phyloP scores from a whole-genome alignment of 2,888 invertebrate species.

The Melanargia galathea region DNA sequence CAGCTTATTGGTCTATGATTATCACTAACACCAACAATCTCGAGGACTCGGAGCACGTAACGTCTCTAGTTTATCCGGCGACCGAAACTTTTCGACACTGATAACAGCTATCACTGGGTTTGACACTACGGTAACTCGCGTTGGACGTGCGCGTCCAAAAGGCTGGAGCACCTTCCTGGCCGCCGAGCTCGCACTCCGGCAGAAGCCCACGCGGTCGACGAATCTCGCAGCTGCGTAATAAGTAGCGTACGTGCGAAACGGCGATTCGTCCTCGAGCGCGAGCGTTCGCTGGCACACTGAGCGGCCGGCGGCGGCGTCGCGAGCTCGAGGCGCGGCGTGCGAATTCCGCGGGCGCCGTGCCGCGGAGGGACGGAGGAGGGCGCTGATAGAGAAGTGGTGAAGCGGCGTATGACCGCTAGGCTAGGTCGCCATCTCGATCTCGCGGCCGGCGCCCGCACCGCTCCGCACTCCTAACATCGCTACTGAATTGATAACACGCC shows the following conservation, averaged over 20 bases:
- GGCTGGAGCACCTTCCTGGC: constrained; percentile 31
- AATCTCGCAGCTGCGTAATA: constrained; percentile 78
- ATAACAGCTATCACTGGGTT: constrained; percentile 69
- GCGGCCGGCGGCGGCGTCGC: constrained; percentile 58
- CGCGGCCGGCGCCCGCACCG: constrained; percentile 48
- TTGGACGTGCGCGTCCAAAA: constrained; percentile 21
- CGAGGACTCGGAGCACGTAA: constrained; percentile 42
- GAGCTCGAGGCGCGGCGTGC: constrained; percentile 72
- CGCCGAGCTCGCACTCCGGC: constrained; percentile 22
- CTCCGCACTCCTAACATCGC: constrained; percentile 44
- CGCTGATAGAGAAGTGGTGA: constrained; percentile 68
- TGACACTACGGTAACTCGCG: constrained; percentile 33
- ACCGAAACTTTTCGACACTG: constrained; percentile 73
- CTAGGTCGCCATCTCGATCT: constrained; percentile 54
- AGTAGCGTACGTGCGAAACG: constrained; percentile 62
- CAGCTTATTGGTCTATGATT: constrained; percentile 65
- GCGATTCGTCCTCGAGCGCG: constrained; percentile 68
- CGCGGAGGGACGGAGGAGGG: constrained; percentile 59
- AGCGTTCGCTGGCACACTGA: constrained; percentile 79
- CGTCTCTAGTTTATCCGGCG: constrained; percentile 60
- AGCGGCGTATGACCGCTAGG: constrained; percentile 66
- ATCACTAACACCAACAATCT: constrained; percentile 57
- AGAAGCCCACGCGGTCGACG: constrained; percentile 74
- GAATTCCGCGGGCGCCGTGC: constrained; percentile 64
- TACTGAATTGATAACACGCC: constrained; percentile 30